These are phyloP conservation scores for Saccopteryx bilineata DNA, from an alignment of 2,113 vertebrate genomes.

Conservation along the genomic window DNA sequence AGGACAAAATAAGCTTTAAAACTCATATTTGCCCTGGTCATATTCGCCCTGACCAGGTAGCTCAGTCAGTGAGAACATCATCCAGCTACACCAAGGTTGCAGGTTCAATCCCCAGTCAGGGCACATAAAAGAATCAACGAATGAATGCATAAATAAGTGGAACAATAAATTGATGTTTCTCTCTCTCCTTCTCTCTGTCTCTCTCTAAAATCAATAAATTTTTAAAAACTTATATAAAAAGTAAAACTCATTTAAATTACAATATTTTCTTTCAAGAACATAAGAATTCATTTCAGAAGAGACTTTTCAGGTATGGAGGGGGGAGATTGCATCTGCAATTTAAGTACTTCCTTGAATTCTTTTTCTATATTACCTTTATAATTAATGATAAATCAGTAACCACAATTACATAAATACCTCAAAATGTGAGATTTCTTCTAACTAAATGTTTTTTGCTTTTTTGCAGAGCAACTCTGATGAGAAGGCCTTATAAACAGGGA, in stretches of 20 bases:
- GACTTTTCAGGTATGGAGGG: background rate
- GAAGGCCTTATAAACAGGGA: slow-evolving; percentile 79
- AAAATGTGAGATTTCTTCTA: slow-evolving; percentile 44
- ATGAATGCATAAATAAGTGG: no score
- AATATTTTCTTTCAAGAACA: slow-evolving; percentile 33
- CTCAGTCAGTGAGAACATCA: no score
- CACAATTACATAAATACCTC: background rate
- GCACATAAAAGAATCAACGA: no score
- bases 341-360: background rate
- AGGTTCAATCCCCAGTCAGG: no score
- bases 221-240: no score
- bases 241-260: background rate
- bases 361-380: slow-evolving; percentile 36
- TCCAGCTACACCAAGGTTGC: no score
- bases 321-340: background rate
- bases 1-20: slow-evolving; percentile 49
- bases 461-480: slow-evolving; percentile 54
- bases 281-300: slow-evolving; percentile 35
- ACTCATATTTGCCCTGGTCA: background rate
- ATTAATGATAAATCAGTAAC: background rate
- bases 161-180: no score
- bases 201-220: no score
- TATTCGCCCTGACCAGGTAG: no score
- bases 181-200: no score
- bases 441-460: slow-evolving; percentile 66